Conservation (phyloP, 2,888 invertebrate species). For the Heliothis peltigera region DNA sequence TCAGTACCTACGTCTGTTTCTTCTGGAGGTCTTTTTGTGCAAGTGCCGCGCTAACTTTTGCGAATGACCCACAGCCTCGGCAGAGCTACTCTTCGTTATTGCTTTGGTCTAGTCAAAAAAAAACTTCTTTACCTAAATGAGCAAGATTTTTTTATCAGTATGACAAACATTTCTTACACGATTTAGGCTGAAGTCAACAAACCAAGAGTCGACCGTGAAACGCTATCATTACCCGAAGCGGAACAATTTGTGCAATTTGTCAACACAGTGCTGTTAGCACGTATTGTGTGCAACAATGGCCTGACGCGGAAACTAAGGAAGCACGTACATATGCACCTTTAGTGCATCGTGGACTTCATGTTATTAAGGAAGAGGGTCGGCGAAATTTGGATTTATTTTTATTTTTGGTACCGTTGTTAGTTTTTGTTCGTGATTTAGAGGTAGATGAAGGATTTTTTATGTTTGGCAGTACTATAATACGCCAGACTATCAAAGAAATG, state of each 20-base stretch:
- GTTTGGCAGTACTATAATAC: too few species aligned
- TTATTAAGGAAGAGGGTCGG: constrained; percentile 23
- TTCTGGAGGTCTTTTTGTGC: too few species aligned
- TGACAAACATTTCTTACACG: neutral
- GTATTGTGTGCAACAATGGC: constrained; percentile 44
- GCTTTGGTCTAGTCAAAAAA: too few species aligned
- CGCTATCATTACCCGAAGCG: constrained; percentile 41
- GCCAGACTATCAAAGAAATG: too few species aligned
- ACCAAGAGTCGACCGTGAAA: constrained; percentile 39
- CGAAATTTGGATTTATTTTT: constrained; percentile 12
- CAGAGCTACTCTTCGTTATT: too few species aligned
- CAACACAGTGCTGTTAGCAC: constrained; percentile 33
- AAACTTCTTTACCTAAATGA: too few species aligned
- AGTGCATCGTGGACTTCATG: constrained; percentile 4
- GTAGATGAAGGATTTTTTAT: neutral
- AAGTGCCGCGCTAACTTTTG: too few species aligned
- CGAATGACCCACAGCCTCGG: too few species aligned
- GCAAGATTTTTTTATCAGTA: too few species aligned
- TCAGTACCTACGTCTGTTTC: too few species aligned
- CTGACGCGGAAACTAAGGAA: constrained; percentile 52
- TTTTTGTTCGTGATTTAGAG: neutral
- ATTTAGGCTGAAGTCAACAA: neutral
- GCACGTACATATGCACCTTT: constrained; percentile 42
- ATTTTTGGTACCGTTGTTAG: neutral
- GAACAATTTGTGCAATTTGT: constrained; percentile 52